phyloP scores from a whole-genome alignment of 2,113 vertebrate genomes.

The Ciconia stormi region DNA sequence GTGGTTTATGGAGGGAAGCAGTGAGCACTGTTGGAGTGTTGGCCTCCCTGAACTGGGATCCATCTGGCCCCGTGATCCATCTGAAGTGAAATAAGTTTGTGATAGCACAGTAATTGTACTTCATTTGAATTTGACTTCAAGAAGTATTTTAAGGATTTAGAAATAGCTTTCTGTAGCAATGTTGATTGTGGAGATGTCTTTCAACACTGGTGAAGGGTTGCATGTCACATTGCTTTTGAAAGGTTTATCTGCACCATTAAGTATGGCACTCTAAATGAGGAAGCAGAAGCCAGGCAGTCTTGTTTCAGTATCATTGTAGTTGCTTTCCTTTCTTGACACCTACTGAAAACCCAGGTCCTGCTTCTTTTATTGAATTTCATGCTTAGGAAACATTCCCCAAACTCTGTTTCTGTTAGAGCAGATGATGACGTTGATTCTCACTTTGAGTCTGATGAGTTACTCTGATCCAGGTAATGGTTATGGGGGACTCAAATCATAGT shows the following conservation, averaged over 20 bases:
- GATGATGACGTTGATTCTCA: background rate
- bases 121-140: background rate
- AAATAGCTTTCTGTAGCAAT: background rate
- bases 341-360: background rate
- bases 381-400: background rate
- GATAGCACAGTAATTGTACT: background rate
- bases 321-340: background rate
- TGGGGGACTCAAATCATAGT: background rate
- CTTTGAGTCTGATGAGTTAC: background rate
- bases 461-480: background rate
- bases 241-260: background rate
- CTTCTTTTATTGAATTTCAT: background rate
- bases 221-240: background rate
- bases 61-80: background rate
- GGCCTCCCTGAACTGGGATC: background rate
- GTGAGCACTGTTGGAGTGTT: background rate
- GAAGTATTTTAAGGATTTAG: background rate
- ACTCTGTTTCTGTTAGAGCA: background rate
- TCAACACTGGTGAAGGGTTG: background rate
- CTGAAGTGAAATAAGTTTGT: background rate
- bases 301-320: background rate
- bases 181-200: background rate
- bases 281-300: background rate
- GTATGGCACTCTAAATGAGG: background rate
- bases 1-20: background rate